Evolutionary conservation across 2,888 invertebrate species (phyloP).

Genomic region (Pollenia angustigena): DNA sequence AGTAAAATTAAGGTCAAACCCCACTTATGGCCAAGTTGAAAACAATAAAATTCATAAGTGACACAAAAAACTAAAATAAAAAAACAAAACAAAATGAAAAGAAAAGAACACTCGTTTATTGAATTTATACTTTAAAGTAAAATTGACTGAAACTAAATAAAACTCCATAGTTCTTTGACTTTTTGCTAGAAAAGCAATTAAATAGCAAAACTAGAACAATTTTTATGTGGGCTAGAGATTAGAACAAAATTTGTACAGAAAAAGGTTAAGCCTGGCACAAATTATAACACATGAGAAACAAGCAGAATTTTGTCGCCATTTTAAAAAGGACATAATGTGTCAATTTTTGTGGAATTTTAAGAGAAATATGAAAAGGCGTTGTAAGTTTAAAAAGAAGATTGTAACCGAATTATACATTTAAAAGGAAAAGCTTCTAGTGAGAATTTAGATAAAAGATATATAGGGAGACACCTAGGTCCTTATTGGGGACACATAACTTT

Average conservation of each 20-base stretch:
- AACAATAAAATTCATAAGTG: conserved; percentile 33
- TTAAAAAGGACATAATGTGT: background rate
- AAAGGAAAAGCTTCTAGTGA: background rate
- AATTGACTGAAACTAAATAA: conserved; percentile 3
- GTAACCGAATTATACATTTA: background rate
- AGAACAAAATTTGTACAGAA: background rate
- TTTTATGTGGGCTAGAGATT: background rate
- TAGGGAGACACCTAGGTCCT: too few species aligned
- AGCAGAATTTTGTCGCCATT: conserved; percentile 39
- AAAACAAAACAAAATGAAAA: background rate
- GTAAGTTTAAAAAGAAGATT: background rate
- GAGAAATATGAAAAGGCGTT: background rate
- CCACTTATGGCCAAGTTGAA: conserved; percentile 50
- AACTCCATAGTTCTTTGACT: conserved; percentile 14
- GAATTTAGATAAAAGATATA: too few species aligned
- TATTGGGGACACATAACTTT: too few species aligned
- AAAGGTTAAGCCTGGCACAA: conserved; percentile 22
- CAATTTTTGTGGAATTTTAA: background rate
- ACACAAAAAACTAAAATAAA: background rate
- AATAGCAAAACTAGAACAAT: conserved; percentile 33
- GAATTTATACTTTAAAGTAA: conserved; percentile 3
- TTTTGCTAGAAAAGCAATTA: conserved; percentile 15
- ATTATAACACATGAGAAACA: conserved; percentile 13
- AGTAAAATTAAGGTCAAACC: conserved; percentile 52
- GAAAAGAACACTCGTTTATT: background rate